Percentiles rank a stretch among this genome's conserved stretches.
Conservation (phyloP, 1,140 invertebrate species). For the Schlechtendalia chinensis region DNA sequence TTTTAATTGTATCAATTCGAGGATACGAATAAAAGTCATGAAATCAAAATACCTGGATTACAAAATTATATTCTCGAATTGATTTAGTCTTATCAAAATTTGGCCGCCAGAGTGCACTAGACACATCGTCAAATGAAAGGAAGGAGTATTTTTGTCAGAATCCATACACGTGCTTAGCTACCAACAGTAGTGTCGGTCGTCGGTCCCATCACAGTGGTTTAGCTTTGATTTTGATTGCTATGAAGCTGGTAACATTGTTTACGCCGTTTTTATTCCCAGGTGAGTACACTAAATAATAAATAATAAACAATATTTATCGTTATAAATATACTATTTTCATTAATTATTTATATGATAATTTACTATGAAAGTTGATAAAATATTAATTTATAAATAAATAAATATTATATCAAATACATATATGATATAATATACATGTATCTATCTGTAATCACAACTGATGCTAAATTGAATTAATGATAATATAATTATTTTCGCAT, state of each 20-base stretch:
- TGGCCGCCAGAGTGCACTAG: slow-evolving; percentile 24
- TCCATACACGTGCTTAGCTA: slow-evolving; percentile 18
- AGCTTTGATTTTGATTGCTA: background rate
- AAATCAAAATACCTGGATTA: background rate
- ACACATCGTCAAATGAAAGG: background rate
- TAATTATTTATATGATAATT: too few relatives aligned
- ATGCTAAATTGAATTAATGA: background rate
- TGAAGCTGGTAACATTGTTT: background rate
- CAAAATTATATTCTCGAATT: background rate
- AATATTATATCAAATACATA: too few relatives aligned
- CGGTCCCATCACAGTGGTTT: background rate
- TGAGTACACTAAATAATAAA: background rate
- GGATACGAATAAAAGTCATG: too few relatives aligned
- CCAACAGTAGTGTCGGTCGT: background rate
- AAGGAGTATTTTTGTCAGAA: background rate
- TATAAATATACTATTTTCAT: too few relatives aligned
- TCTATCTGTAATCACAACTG: background rate
- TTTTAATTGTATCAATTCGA: too few relatives aligned
- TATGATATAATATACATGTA: too few relatives aligned
- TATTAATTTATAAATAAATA: too few relatives aligned
- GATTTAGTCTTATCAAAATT: background rate
- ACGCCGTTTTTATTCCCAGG: slow-evolving; percentile 1
- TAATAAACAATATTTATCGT: too few relatives aligned
- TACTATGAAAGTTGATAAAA: too few relatives aligned
- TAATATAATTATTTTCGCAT: background rate